phyloP scores from a whole-genome alignment of 2,113 vertebrate genomes.

The Cacatua alba region DNA sequence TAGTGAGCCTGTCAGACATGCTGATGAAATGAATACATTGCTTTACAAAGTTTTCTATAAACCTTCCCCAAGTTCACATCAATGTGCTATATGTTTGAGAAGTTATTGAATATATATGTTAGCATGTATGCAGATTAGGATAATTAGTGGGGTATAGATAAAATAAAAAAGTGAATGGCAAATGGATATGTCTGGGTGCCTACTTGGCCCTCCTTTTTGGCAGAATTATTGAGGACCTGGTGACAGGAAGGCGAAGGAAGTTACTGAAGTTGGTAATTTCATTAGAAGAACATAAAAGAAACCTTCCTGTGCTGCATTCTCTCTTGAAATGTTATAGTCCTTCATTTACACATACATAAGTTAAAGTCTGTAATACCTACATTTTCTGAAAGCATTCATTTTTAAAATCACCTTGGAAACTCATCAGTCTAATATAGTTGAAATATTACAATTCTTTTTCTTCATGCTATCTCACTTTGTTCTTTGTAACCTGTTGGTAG shows the following conservation, averaged over 20 bases:
- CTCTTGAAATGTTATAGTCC: background rate
- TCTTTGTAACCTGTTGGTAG: background rate
- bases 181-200: background rate
- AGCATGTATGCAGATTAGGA: background rate
- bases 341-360: background rate
- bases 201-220: background rate
- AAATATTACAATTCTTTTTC: background rate
- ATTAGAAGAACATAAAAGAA: background rate
- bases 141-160: background rate
- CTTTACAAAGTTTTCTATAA: background rate
- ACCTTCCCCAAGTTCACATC: background rate
- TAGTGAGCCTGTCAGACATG: background rate
- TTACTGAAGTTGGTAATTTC: background rate
- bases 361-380: background rate
- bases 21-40: background rate
- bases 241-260: background rate
- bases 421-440: background rate
- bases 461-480: background rate
- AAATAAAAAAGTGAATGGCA: background rate
- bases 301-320: background rate
- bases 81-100: background rate
- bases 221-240: background rate
- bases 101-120: background rate
- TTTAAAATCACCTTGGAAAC: background rate
- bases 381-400: background rate